Evolutionary conservation across 2,888 invertebrate genomes (phyloP).

Genomic region (Nemotelus pantherinus): DNA sequence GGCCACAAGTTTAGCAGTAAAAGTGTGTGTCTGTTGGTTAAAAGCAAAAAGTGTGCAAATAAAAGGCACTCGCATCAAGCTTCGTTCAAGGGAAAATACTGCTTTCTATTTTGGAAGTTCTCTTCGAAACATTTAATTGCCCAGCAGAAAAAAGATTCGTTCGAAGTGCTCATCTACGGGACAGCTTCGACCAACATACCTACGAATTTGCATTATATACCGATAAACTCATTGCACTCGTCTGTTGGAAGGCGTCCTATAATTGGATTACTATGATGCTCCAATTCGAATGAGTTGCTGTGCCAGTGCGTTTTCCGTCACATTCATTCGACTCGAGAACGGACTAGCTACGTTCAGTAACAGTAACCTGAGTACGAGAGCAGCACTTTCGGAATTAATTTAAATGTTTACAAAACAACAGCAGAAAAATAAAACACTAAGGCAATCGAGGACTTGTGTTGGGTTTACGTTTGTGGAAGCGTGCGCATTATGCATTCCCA

Average conservation of each 20-base stretch:
- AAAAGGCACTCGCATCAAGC: neutral
- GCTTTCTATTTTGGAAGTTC: no score
- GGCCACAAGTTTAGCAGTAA: no score
- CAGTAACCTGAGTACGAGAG: constrained; percentile 6
- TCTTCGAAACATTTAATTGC: no score
- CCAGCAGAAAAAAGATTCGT: no score
- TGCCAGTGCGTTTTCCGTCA: neutral
- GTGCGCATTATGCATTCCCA: constrained; percentile 8
- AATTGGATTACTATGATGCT: constrained; percentile 36
- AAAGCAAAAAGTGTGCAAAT: neutral
- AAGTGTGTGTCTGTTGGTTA: neutral
- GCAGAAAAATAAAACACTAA: neutral
- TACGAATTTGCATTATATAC: no score
- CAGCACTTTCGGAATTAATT: constrained; percentile 10
- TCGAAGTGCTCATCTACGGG: no score
- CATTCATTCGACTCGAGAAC: neutral
- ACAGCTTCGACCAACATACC: no score
- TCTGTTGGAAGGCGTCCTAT: neutral
- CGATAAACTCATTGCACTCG: no score
- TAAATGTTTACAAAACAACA: constrained; percentile 38
- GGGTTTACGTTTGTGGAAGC: neutral
- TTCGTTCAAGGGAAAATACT: neutral
- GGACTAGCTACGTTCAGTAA: neutral
- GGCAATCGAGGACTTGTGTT: neutral
- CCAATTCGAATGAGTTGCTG: neutral